These are phyloP conservation scores for Cryptocheilus praepositus DNA, from an alignment of 2,888 invertebrate species.

Conservation along the genomic window DNA sequence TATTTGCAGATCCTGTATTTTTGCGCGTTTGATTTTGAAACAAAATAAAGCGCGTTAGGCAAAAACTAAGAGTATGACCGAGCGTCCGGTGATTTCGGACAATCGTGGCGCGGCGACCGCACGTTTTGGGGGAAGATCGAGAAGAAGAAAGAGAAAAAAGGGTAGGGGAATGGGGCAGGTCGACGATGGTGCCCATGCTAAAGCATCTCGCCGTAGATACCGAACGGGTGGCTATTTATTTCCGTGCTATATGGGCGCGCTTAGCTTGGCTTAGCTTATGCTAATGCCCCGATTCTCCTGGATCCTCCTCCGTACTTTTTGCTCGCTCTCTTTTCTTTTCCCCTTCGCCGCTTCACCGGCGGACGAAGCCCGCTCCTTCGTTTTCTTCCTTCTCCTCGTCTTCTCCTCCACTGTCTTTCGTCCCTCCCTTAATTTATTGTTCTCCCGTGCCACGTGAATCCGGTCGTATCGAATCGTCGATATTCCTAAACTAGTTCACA, in stretches of 20 bases:
- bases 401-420: constrained; percentile 9
- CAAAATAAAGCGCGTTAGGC: no score
- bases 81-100: not conserved
- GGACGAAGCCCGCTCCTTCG: constrained; percentile 38
- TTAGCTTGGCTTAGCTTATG: constrained; percentile 69
- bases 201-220: constrained; percentile 61
- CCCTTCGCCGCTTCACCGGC: constrained; percentile 31
- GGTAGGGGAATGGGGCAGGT: not conserved
- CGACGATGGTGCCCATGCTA: constrained; percentile 48
- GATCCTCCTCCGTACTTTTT: constrained; percentile 50
- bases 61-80: no score
- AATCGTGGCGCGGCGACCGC: constrained; percentile 14
- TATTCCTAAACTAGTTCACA: no score
- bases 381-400: constrained; percentile 35
- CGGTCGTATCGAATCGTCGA: no score
- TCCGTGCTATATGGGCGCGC: constrained; percentile 70
- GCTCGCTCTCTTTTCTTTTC: constrained; percentile 33
- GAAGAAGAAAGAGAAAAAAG: constrained; percentile 2
- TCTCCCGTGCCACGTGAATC: no score
- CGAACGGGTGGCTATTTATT: constrained; percentile 68
- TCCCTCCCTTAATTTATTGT: not conserved
- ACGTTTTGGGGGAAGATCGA: constrained; percentile 15
- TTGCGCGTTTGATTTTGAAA: no score
- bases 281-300: constrained; percentile 67
- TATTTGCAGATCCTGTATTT: no score